phyloP scores from a whole-genome alignment of 2,888 invertebrate species.

The Xestia xanthographa region DNA sequence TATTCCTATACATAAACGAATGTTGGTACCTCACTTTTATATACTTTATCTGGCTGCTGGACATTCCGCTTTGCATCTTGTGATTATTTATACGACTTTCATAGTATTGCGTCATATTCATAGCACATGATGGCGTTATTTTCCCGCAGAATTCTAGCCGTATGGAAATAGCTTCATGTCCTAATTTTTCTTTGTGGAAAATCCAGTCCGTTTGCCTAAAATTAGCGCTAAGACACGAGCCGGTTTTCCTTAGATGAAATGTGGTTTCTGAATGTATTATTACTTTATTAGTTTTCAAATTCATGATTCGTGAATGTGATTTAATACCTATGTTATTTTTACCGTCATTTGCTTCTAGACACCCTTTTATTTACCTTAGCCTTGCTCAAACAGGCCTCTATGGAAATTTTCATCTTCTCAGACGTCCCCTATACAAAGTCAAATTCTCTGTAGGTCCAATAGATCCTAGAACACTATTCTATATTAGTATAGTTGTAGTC shows the following conservation, averaged over 20 bases:
- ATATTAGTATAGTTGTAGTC: slow-evolving; percentile 18
- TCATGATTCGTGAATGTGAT: neutral
- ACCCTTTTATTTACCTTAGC: neutral
- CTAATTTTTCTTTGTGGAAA: slow-evolving; percentile 13
- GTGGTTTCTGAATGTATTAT: slow-evolving; percentile 1
- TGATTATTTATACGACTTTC: slow-evolving; percentile 60
- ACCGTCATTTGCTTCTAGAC: neutral
- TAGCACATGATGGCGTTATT: slow-evolving; percentile 18
- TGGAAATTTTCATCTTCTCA: neutral
- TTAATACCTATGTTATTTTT: neutral
- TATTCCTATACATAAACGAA: slow-evolving; percentile 20
- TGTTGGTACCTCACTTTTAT: slow-evolving; percentile 20
- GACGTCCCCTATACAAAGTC: neutral
- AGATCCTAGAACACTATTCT: slow-evolving; percentile 17
- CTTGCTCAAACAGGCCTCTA: no score
- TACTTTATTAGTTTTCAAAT: neutral
- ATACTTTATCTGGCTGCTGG: slow-evolving; percentile 57
- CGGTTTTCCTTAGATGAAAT: slow-evolving; percentile 5
- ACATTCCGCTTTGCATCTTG: slow-evolving; percentile 44
- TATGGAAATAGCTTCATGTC: slow-evolving; percentile 16
- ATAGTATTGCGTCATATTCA: slow-evolving; percentile 45
- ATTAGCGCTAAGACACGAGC: neutral
- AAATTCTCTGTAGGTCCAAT: neutral
- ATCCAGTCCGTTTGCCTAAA: neutral
- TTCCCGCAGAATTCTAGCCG: slow-evolving; percentile 19